Evolutionary conservation across 2,888 invertebrate genomes (phyloP).

Genomic region (Lobophora halterata): DNA sequence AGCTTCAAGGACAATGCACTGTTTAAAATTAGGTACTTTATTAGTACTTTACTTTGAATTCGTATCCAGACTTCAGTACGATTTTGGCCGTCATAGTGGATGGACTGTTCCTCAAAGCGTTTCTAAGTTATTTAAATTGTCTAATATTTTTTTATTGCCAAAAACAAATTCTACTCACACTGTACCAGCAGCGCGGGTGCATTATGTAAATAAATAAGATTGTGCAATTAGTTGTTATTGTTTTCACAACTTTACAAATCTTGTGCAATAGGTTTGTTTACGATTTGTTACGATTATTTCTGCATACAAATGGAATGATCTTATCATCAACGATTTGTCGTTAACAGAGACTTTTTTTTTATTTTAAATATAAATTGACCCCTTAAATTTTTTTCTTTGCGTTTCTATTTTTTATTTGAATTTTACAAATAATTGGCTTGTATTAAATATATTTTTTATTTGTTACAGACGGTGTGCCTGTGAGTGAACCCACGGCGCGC

Average conservation of each 20-base stretch:
- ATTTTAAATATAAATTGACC: neutral
- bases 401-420: neutral
- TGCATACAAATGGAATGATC: neutral
- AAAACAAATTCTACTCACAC: too few species aligned
- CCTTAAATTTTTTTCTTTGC: neutral
- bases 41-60: constrained; percentile 58
- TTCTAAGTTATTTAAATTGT: constrained; percentile 28
- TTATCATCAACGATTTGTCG: neutral
- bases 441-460: constrained; percentile 41
- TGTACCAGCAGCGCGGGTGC: too few species aligned
- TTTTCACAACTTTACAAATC: constrained; percentile 18
- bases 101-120: constrained; percentile 54
- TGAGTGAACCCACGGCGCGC: constrained; percentile 68
- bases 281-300: neutral
- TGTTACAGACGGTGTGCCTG: constrained; percentile 79
- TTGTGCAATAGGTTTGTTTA: constrained; percentile 13
- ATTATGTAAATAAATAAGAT: constrained; percentile 8
- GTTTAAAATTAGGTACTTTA: too few species aligned
- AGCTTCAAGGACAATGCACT: constrained; percentile 68
- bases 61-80: constrained; percentile 74
- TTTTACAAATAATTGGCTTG: neutral
- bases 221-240: constrained; percentile 19
- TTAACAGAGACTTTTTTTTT: neutral
- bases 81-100: constrained; percentile 64
- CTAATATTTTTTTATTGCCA: constrained; percentile 8